These are phyloP conservation scores for Zelostemma sp. DNA, from an alignment of 1,140 invertebrate species.

Conservation along the genomic window DNA sequence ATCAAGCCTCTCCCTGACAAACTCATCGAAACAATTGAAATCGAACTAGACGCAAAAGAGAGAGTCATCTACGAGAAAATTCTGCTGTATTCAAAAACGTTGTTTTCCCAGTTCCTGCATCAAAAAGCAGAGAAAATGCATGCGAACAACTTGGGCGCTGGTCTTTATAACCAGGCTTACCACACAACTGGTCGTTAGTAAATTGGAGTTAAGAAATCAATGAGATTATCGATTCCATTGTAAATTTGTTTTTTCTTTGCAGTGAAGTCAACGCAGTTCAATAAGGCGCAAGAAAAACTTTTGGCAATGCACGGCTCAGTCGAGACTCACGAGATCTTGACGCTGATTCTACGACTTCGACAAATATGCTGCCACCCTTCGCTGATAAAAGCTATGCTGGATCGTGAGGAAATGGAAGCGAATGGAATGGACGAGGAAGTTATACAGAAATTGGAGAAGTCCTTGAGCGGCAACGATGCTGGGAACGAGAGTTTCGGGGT, in stretches of 20 bases:
- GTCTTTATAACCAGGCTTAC: slow-evolving; percentile 45
- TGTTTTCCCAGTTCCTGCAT: slow-evolving; percentile 82
- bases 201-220: slow-evolving; percentile 8
- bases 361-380: slow-evolving; percentile 92
- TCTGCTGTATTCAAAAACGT: slow-evolving; percentile 77
- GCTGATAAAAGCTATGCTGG: slow-evolving; percentile 80
- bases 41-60: slow-evolving; percentile 79
- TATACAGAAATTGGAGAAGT: slow-evolving; percentile 70
- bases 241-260: slow-evolving; percentile 15
- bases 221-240: neutral
- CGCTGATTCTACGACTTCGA: slow-evolving; percentile 84
- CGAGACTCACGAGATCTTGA: slow-evolving; percentile 82
- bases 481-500: slow-evolving; percentile 65
- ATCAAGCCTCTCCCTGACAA: slow-evolving; percentile 78
- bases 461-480: slow-evolving; percentile 41
- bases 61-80: slow-evolving; percentile 83
- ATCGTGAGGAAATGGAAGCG: slow-evolving; percentile 65
- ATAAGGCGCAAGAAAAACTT: slow-evolving; percentile 60
- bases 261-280: slow-evolving; percentile 59
- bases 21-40: slow-evolving; percentile 69
- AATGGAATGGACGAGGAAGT: slow-evolving; percentile 72
- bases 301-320: slow-evolving; percentile 68
- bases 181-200: slow-evolving; percentile 14
- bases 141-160: slow-evolving; percentile 40
- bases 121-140: slow-evolving; percentile 79